Base-by-base conservation (phyloP, 2,113 vertebrate species). In the western clawed frog (Xenopus tropicalis) region DNA sequence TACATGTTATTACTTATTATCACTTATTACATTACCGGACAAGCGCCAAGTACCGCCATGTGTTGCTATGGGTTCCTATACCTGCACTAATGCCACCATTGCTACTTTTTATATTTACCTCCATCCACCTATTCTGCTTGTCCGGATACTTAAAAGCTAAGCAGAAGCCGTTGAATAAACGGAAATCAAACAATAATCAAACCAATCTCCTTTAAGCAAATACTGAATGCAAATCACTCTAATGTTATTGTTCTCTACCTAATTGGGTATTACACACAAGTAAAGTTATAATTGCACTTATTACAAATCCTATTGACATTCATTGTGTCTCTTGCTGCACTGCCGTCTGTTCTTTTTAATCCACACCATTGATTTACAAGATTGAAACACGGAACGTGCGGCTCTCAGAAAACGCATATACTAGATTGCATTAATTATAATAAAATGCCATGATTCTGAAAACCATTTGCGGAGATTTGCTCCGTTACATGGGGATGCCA, bases 281-380 rank as follows among this genome's bases (percentile, higher is more conserved):
- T 57, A 75, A 69, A 69, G 44, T 22, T 69, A 74, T 74, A 69
- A 75, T 69, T 75, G 66, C 56, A 58, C 66, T 63, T 75, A 75
- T 63, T 69, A 62, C 73, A 69, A 69, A 75, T 69, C 66, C 46
- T 75, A 63, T 63, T 75, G 73, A 75, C 73, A 75, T 75, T 75
- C 73, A 69, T 75, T 69, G 73, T 75, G 73, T 75, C 73, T 75
- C 73, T 69, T 62, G 66, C 58, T 75, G 58, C 66, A 75, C n/a
- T 75, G 73, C 66, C 65, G 56, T 74, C 72, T 74, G 65, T 74
- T 75, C 73, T 69, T 75, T 75, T 69, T 75, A 75, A 75, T 75
- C 73, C 73, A 75, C 66, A 54, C 73, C 73, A 75, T 75, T 75
- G 73, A 74, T 75, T 75, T 75, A 75, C 66, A 75, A 75, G 73